A percentile compares a stretch with the other conserved stretches of the same genome.
Conservation (phyloP, 2,113 vertebrate genomes). For the Pelodiscus sinensis region DNA sequence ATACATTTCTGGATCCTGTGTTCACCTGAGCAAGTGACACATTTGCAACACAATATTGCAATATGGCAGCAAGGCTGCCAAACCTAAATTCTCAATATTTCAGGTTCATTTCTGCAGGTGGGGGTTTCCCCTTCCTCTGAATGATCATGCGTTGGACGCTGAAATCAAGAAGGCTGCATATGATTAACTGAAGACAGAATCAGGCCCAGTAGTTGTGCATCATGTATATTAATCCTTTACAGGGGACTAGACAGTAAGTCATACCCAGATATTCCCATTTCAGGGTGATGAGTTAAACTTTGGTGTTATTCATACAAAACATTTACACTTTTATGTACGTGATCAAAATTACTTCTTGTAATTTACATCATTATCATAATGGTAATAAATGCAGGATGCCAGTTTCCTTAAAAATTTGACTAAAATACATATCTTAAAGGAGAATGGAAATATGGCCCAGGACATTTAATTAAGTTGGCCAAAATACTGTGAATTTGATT, state of each 20-base stretch:
- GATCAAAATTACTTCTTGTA: background rate
- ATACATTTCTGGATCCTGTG: background rate
- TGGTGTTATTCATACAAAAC: background rate
- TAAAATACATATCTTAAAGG: background rate
- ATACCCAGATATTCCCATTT: background rate
- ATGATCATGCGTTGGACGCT: background rate
- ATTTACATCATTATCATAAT: background rate
- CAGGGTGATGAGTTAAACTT: background rate
- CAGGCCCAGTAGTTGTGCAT: background rate
- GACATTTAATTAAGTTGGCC: background rate
- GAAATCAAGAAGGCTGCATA: background rate
- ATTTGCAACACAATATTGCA: background rate
- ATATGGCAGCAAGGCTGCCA: accelerated
- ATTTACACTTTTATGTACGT: background rate
- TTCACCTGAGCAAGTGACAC: background rate
- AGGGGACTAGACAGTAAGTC: background rate
- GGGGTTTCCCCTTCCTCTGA: background rate
- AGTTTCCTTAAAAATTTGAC: background rate
- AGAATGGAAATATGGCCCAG: background rate
- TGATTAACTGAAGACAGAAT: background rate
- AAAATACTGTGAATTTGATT: background rate
- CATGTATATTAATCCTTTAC: background rate
- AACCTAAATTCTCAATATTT: background rate
- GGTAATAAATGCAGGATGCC: background rate
- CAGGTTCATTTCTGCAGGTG: background rate